Percentiles rank a stretch among this genome's conserved stretches.
These are phyloP conservation scores for Lycophotia porphyrea DNA, from an alignment of 2,888 invertebrate genomes.

Conservation along the genomic window DNA sequence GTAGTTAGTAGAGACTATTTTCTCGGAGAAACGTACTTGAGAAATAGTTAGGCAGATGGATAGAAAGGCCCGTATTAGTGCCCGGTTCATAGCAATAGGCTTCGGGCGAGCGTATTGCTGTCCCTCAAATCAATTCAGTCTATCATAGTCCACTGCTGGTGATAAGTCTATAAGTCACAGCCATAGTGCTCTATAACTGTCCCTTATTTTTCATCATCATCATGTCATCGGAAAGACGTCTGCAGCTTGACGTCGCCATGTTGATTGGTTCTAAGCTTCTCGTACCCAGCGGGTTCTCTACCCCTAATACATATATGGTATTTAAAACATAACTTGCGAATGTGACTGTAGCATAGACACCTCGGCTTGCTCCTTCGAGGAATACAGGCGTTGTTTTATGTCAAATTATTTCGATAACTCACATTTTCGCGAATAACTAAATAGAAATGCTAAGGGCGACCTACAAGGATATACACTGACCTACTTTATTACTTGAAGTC, in stretches of 20 bases:
- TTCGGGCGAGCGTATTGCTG: not conserved
- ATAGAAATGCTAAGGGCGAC: slow-evolving; percentile 5
- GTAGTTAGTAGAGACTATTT: not conserved
- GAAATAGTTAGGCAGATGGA: not conserved
- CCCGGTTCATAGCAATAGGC: not conserved
- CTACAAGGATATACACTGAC: slow-evolving; percentile 23
- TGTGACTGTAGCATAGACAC: too few species aligned
- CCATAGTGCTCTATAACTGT: not conserved
- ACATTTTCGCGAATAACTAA: slow-evolving; percentile 2
- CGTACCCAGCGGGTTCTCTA: not conserved
- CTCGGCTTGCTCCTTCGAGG: not conserved
- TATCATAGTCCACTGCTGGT: not conserved
- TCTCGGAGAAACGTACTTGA: not conserved
- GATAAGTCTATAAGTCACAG: not conserved
- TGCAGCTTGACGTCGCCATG: not conserved
- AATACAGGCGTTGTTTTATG: not conserved
- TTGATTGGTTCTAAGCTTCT: not conserved
- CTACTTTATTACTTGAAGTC: slow-evolving; percentile 27
- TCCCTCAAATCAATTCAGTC: too few species aligned
- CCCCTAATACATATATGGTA: not conserved
- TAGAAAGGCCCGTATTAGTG: not conserved
- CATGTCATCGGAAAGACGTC: not conserved
- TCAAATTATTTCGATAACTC: slow-evolving; percentile 5
- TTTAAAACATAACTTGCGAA: too few species aligned
- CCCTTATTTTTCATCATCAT: not conserved